phyloP scores from a whole-genome alignment of 2,797 vertebrate genomes.

The Eremophila alpestris region DNA sequence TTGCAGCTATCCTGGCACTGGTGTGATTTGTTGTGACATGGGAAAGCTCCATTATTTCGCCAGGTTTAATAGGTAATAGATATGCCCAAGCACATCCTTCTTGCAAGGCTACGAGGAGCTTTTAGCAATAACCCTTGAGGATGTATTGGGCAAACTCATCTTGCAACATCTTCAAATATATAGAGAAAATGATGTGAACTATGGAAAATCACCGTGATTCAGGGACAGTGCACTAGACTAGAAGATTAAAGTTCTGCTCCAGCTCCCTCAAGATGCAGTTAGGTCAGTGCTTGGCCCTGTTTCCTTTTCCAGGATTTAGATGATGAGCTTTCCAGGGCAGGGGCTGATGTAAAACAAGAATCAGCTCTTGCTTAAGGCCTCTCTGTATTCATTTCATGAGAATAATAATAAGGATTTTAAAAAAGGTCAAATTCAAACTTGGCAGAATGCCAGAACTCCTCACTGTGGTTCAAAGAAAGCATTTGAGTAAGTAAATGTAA shows the following conservation, averaged over 20 bases:
- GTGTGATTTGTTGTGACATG: slow-evolving; percentile 58
- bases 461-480: background rate
- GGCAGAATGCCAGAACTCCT: background rate
- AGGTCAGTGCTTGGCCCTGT: background rate
- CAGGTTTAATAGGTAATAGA: slow-evolving; percentile 51
- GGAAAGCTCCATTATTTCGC: slow-evolving; percentile 39
- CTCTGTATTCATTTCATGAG: background rate
- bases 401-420: background rate
- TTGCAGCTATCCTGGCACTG: slow-evolving; percentile 56
- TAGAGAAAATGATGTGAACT: slow-evolving; percentile 21
- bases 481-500: background rate
- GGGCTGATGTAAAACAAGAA: slow-evolving; percentile 5
- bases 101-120: background rate
- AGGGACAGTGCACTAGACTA: slow-evolving; percentile 8
- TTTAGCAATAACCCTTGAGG: slow-evolving; percentile 35
- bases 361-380: slow-evolving; percentile 20
- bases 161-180: slow-evolving; percentile 24
- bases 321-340: background rate
- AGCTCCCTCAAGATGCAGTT: background rate
- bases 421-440: slow-evolving; percentile 5
- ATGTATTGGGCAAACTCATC: slow-evolving; percentile 42
- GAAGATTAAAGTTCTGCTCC: slow-evolving; percentile 52
- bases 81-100: slow-evolving; percentile 2
- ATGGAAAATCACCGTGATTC: background rate
- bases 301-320: background rate